phyloP scores from a whole-genome alignment of 2,113 vertebrate species.

The Ammospiza nelsoni region DNA sequence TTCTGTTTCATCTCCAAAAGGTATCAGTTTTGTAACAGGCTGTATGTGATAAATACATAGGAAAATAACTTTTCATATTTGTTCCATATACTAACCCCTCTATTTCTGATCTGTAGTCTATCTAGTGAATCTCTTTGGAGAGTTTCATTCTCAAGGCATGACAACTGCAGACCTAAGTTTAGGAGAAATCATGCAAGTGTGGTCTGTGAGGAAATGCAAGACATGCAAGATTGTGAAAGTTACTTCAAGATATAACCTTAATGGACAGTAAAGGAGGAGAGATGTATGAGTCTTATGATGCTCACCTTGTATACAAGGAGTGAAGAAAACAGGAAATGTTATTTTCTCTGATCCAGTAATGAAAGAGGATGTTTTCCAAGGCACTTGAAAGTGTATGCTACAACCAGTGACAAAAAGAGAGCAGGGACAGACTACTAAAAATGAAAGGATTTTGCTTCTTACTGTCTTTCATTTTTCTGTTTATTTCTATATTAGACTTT shows the following conservation, averaged over 20 bases:
- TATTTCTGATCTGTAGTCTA: not conserved
- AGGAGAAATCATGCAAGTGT: not conserved
- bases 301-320: not conserved
- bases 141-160: not conserved
- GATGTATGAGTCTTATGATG: not conserved
- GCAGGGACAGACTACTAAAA: not conserved
- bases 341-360: not conserved
- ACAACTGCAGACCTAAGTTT: not conserved
- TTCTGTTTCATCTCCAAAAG: not conserved
- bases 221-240: not conserved
- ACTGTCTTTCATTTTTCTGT: not conserved
- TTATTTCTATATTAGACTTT: not conserved
- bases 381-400: not conserved
- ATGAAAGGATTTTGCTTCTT: fast-evolving
- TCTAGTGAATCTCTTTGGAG: not conserved
- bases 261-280: not conserved
- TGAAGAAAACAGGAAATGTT: not conserved
- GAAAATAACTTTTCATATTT: not conserved
- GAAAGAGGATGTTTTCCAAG: not conserved
- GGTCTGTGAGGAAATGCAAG: not conserved
- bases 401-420: not conserved
- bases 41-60: not conserved
- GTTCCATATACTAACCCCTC: not conserved
- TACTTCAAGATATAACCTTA: not conserved
- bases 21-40: not conserved